A percentile compares a stretch with the other conserved stretches of the same genome.
These are phyloP conservation scores for Choristoneura fumiferana DNA, from an alignment of 1,140 invertebrate genomes.

Conservation along the genomic window DNA sequence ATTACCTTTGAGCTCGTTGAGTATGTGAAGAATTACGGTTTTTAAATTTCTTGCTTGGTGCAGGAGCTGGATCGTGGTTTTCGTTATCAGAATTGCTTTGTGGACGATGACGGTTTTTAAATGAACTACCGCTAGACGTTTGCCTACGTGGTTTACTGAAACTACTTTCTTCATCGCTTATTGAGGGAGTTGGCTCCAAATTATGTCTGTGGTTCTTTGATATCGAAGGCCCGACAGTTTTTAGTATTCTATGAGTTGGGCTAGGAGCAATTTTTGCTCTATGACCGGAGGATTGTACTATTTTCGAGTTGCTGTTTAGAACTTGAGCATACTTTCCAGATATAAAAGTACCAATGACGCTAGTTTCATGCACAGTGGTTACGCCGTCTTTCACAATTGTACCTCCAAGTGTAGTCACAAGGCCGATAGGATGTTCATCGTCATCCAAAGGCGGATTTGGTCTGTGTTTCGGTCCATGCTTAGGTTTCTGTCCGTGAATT, in stretches of 20 bases:
- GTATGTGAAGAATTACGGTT: constrained; percentile 57
- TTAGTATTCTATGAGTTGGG: constrained; percentile 83
- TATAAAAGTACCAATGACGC: constrained; percentile 92
- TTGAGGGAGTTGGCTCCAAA: constrained; percentile 82
- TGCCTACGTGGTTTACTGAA: constrained; percentile 78
- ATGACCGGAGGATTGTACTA: constrained; percentile 64
- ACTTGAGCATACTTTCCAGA: constrained; percentile 93
- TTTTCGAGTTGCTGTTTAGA: constrained; percentile 85
- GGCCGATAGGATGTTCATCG: constrained; percentile 85
- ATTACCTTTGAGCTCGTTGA: constrained; percentile 69
- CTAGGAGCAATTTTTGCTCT: constrained; percentile 82
- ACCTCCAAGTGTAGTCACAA: constrained; percentile 89
- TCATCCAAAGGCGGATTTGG: constrained; percentile 64
- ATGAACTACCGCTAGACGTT: constrained; percentile 58
- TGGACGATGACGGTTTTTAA: constrained; percentile 72
- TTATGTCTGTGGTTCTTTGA: constrained; percentile 73
- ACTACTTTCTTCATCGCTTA: constrained; percentile 79
- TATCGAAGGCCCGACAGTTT: constrained; percentile 84
- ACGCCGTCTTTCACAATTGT: constrained; percentile 90
- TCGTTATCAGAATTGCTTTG: constrained; percentile 61
- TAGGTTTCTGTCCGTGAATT: constrained; percentile 64
- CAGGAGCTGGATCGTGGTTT: constrained; percentile 43
- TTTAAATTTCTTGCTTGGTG: constrained; percentile 70
- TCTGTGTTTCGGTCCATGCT: constrained; percentile 66
- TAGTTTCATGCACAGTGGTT: constrained; percentile 92